Evolutionary conservation across 2,888 invertebrate genomes (phyloP), one percentile per base, ranked within the genome.

Genomic region (Apotomis capreana): DNA sequence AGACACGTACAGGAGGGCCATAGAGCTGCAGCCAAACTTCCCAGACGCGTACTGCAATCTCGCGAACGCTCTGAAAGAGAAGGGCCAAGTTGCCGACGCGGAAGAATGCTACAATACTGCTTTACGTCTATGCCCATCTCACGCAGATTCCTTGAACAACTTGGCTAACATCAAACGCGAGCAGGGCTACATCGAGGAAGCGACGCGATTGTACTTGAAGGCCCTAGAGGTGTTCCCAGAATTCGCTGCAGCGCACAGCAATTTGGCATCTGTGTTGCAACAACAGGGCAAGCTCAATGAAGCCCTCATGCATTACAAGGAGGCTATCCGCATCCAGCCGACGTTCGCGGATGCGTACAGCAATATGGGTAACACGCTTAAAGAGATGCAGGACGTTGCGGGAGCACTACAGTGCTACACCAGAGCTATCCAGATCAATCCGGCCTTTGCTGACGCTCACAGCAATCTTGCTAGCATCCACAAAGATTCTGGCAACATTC

Each of bases 281-380:
- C 99, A 99, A 85, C 99, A 99, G 91, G 99, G 93, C 60, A 99
- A 99, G 90, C 95, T 99, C 60, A 98, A 98, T 87, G 99, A 99
- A 90, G 99, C 99, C 3, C 95, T 99, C 69, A 97, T 98, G 97
- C 99, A 99, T 94, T 99, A 99, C 89, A 99, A 99, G 88, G 99
- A 99, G 89, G 99, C 99, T 3, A 99, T 99, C 78, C 95, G 99
- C 81, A 99, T 99, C 84, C 99, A 99, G 85, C 99, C 99, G 12
- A 98, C 99, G 10, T 99, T 99, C 91, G 99, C 99, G 67, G 99
- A 99, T 94, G 99, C 99, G 3, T 99, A 99, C 91, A 98, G 98
- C 75, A 99, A 99, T 88, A 99, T 99, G 99, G 99, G 99, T 57
- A 99, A 99, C 89, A 99, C 99, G 0, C 94, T 99, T 74, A 99